Evolutionary conservation across 2,888 invertebrate species (phyloP).

Genomic region (Coronaproctus castanopsis): DNA sequence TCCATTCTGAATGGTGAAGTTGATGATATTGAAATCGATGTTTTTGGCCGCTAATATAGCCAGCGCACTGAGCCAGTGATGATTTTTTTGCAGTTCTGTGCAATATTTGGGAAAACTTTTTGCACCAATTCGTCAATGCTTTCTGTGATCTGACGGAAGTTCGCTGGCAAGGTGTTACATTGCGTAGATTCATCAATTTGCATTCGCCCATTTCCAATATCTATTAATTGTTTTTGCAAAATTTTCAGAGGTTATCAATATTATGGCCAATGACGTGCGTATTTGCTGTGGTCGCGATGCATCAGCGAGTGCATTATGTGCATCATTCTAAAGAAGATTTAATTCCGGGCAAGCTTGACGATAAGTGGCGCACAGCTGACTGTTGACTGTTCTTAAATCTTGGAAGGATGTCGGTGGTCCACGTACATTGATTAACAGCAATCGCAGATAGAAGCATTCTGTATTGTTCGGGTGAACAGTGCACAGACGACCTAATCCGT

Average conservation of each 20-base stretch:
- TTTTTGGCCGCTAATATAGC: no score
- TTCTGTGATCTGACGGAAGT: no score
- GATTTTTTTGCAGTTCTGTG: no score
- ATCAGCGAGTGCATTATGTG: not conserved
- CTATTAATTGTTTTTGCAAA: no score
- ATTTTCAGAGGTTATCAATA: not conserved
- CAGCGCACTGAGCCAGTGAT: no score
- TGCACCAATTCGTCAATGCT: no score
- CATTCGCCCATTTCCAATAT: no score
- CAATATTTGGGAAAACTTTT: no score
- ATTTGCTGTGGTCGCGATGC: not conserved
- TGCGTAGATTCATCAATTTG: no score
- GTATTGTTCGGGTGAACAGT: constrained; percentile 22
- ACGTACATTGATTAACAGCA: constrained; percentile 22
- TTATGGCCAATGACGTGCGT: not conserved
- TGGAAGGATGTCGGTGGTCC: constrained; percentile 24
- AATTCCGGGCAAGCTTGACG: constrained; percentile 24
- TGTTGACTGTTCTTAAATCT: constrained; percentile 24
- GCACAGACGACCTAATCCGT: constrained; percentile 22
- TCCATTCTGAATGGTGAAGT: no score
- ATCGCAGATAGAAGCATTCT: constrained; percentile 23
- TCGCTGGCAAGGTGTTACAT: no score
- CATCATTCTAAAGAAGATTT: not conserved
- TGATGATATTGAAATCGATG: no score
- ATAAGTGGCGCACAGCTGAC: constrained; percentile 22